Evolutionary conservation across 2,888 invertebrate species (phyloP).

Genomic region (Lasioglossum lativentre): DNA sequence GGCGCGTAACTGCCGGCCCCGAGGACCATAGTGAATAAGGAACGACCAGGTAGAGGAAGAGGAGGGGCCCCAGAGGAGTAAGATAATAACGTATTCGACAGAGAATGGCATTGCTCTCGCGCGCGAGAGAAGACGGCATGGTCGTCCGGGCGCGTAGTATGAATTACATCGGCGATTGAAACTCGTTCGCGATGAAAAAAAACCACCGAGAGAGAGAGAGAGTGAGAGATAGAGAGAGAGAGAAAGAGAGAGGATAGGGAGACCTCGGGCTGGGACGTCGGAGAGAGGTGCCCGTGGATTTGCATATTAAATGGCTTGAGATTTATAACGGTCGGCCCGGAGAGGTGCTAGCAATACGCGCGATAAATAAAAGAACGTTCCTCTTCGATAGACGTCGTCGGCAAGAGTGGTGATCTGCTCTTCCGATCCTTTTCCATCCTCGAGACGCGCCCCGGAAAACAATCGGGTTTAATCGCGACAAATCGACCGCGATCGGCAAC

Average conservation of each 20-base stretch:
- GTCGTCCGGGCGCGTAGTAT: slow-evolving; percentile 58
- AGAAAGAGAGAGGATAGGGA: slow-evolving; percentile 44
- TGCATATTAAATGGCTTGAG: slow-evolving; percentile 84
- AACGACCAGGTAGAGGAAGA: slow-evolving; percentile 8
- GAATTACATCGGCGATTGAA: slow-evolving; percentile 73
- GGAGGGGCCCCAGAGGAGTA: slow-evolving; percentile 36
- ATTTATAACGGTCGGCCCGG: slow-evolving; percentile 81
- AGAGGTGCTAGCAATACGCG: slow-evolving; percentile 77
- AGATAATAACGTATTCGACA: slow-evolving; percentile 70
- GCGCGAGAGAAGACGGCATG: slow-evolving; percentile 17
- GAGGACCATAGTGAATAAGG: slow-evolving; percentile 12
- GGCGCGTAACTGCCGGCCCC: slow-evolving; percentile 35
- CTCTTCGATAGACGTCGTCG: slow-evolving; percentile 50
- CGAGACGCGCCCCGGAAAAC: slow-evolving; percentile 2
- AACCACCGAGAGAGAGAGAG: not conserved
- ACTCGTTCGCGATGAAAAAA: slow-evolving; percentile 70
- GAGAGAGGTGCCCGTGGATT: slow-evolving; percentile 72
- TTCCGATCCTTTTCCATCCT: not conserved
- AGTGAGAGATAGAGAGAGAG: too few relatives aligned
- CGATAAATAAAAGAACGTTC: slow-evolving; percentile 77
- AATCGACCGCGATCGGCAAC: slow-evolving; percentile 11
- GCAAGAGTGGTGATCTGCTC: slow-evolving; percentile 8
- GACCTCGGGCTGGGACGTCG: slow-evolving; percentile 69
- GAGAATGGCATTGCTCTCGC: slow-evolving; percentile 65
- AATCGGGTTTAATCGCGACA: not conserved